Evolutionary conservation across 2,113 vertebrate species (phyloP).

Genomic region (Leucopsar rothschildi): DNA sequence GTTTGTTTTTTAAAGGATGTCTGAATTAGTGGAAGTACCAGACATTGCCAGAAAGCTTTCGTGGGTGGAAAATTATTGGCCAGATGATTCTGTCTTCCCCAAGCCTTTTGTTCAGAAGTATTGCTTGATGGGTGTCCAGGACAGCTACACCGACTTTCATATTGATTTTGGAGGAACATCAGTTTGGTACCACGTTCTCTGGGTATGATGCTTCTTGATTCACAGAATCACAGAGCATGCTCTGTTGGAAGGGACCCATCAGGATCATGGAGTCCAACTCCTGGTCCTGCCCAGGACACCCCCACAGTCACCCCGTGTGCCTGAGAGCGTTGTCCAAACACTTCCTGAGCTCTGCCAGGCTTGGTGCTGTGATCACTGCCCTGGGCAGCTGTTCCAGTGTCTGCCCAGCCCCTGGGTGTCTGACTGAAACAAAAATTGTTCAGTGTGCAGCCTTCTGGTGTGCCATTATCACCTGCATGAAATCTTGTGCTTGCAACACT

Average conservation of each 20-base stretch:
- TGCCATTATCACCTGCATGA: not conserved
- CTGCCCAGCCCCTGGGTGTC: accelerated
- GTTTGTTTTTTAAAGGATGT: constrained; percentile 84
- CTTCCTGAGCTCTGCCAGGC: not conserved
- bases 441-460: not conserved
- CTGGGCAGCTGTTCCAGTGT: not conserved
- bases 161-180: constrained; percentile 99
- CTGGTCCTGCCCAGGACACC: too few species aligned
- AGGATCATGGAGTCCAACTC: not conserved
- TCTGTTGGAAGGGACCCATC: not conserved
- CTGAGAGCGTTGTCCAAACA: not conserved
- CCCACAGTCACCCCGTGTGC: not conserved
- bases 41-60: constrained; percentile 96
- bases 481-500: not conserved
- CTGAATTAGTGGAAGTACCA: constrained; percentile 92
- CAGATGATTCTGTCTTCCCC: constrained; percentile 96
- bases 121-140: constrained; percentile 96
- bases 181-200: constrained; percentile 99
- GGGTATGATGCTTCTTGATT: constrained; percentile 77
- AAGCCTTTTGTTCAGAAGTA: constrained; percentile 99
- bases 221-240: not conserved
- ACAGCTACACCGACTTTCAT: constrained; percentile 98
- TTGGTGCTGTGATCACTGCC: not conserved
- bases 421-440: not conserved
- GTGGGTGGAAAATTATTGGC: constrained; percentile 99